Evolutionary conservation across 2,888 invertebrate species (phyloP).

Genomic region (Eustalomyia histrio): DNA sequence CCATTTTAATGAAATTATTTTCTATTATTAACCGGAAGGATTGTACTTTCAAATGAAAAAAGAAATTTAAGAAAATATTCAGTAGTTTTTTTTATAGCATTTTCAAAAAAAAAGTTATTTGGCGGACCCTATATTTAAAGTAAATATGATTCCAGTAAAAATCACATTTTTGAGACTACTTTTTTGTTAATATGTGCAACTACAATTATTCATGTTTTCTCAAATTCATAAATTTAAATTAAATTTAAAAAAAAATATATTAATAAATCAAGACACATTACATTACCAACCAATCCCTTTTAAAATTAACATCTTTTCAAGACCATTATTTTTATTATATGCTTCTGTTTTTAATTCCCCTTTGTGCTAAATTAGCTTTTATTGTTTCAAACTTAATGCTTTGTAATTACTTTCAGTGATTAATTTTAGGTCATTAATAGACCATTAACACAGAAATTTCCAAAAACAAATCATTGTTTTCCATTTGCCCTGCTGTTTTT

Average conservation of each 20-base stretch:
- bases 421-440: constrained; percentile 61
- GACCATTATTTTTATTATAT: not conserved
- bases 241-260: not conserved
- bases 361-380: constrained; percentile 53
- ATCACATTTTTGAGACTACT: too few species aligned
- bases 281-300: not conserved
- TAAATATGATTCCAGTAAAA: too few species aligned
- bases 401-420: constrained; percentile 50
- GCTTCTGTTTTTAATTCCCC: not conserved
- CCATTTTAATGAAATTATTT: too few species aligned
- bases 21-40: too few species aligned
- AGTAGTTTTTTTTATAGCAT: too few species aligned
- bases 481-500: not conserved
- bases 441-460: constrained; percentile 55
- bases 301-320: constrained; percentile 9
- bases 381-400: constrained; percentile 53
- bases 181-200: not conserved
- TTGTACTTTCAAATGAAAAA: too few species aligned
- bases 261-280: not conserved
- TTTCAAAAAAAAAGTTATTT: too few species aligned
- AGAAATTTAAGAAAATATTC: too few species aligned
- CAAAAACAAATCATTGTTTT: constrained; percentile 34
- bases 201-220: not conserved
- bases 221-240: constrained; percentile 36
- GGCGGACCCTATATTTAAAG: too few species aligned